Percentiles rank a stretch among this genome's conserved stretches.
phyloP scores from a whole-genome alignment of 1,140 invertebrate species.

The Pseudomyrmex concolor region DNA sequence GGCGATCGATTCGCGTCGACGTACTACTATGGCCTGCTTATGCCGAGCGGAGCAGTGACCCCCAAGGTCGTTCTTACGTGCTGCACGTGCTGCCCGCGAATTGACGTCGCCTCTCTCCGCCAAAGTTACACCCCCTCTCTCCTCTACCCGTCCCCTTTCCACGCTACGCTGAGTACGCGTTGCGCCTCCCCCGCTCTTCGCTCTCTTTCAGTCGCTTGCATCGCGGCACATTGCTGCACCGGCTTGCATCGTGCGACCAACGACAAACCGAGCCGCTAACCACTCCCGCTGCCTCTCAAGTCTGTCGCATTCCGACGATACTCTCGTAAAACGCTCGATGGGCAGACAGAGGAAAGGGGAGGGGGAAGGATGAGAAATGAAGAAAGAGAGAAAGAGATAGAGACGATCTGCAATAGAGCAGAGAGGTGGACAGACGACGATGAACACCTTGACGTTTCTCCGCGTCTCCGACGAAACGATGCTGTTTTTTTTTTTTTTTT shows the following conservation, averaged over 20 bases:
- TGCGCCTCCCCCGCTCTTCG: conserved; percentile 35
- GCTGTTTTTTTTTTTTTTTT: too few species aligned
- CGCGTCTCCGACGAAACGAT: too few species aligned
- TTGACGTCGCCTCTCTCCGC: conserved; percentile 71
- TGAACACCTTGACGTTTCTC: too few species aligned
- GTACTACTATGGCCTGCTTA: conserved; percentile 77
- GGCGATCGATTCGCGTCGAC: conserved; percentile 74
- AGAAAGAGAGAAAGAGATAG: neutral
- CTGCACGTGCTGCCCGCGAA: conserved; percentile 80
- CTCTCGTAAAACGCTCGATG: neutral
- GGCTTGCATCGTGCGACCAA: neutral
- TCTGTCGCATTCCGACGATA: neutral
- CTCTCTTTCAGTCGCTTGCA: neutral
- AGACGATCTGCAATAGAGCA: neutral
- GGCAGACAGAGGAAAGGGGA: too few species aligned
- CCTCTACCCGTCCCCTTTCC: conserved; percentile 11
- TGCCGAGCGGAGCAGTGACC: conserved; percentile 72
- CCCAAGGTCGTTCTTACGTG: conserved; percentile 82
- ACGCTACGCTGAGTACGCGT: conserved; percentile 52
- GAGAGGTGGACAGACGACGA: conserved; percentile 11
- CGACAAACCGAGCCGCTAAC: conserved; percentile 38
- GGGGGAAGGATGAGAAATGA: too few species aligned
- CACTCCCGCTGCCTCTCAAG: conserved; percentile 53
- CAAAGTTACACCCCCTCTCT: conserved; percentile 12
- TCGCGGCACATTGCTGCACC: neutral